Conservation (phyloP, 2,113 vertebrate species). For the Heterotis niloticus region DNA sequence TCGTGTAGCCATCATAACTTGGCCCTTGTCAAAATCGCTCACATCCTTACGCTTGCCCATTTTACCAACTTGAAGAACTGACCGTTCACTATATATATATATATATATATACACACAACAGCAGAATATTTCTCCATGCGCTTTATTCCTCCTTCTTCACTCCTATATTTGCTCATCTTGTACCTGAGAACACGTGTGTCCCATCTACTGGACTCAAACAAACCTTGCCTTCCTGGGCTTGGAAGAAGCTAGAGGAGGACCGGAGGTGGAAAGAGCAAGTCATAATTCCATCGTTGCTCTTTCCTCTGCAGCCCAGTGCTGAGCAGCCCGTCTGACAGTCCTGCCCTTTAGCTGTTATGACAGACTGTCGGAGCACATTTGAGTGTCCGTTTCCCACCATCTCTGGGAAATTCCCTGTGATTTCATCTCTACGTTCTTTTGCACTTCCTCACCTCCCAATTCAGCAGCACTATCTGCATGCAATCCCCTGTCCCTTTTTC, state of each 20-base stretch:
- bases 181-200: too few relatives aligned
- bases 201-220: neutral
- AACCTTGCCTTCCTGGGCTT: neutral
- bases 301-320: slow-evolving; percentile 11
- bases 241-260: neutral
- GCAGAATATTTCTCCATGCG: too few relatives aligned
- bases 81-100: too few relatives aligned
- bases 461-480: slow-evolving; percentile 49
- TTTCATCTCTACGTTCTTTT: slow-evolving; percentile 44
- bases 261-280: neutral
- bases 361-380: slow-evolving; percentile 57
- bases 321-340: slow-evolving; percentile 49
- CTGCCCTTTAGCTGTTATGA: slow-evolving; percentile 49
- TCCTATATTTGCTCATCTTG: too few relatives aligned
- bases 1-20: too few relatives aligned
- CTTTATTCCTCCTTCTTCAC: too few relatives aligned
- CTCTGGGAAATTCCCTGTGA: slow-evolving; percentile 32
- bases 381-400: slow-evolving; percentile 26
- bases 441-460: slow-evolving; percentile 35
- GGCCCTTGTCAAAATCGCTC: too few relatives aligned
- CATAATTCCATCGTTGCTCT: neutral
- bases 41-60: too few relatives aligned
- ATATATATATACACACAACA: too few relatives aligned
- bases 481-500: neutral
- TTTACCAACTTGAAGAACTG: too few relatives aligned